Evolutionary conservation across 2,888 invertebrate species (phyloP).

Genomic region (Drosophila rubida): DNA sequence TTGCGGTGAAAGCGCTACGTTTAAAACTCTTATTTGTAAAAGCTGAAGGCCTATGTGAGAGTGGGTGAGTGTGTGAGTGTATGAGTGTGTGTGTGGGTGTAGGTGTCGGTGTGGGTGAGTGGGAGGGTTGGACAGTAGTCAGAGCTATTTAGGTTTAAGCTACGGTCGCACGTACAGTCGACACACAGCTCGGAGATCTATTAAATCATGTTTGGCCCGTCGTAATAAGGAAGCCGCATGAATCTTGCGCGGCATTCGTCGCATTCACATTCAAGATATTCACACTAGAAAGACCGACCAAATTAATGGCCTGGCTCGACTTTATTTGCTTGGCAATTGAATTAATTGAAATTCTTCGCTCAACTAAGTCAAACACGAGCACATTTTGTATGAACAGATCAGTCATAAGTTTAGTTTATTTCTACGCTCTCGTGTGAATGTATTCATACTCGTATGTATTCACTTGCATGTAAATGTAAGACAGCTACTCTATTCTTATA

Average conservation of each 20-base stretch:
- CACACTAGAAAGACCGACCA: slow-evolving; percentile 46
- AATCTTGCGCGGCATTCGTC: slow-evolving; percentile 9
- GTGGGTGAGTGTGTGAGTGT: background rate
- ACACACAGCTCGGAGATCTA: slow-evolving; percentile 32
- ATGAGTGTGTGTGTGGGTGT: slow-evolving; percentile 8
- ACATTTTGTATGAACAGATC: slow-evolving; percentile 11
- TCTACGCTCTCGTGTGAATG: background rate
- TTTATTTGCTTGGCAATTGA: slow-evolving; percentile 75
- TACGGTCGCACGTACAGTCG: slow-evolving; percentile 1
- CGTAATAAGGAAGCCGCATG: slow-evolving; percentile 73
- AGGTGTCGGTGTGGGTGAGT: slow-evolving; percentile 6
- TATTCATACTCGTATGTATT: background rate
- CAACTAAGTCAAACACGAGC: slow-evolving; percentile 61
- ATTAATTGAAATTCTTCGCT: slow-evolving; percentile 82
- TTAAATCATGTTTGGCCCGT: slow-evolving; percentile 68
- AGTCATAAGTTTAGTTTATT: slow-evolving; percentile 35
- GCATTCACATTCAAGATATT: slow-evolving; percentile 52
- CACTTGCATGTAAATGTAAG: slow-evolving; percentile 13
- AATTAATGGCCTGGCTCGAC: slow-evolving; percentile 47
- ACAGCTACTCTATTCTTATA: slow-evolving; percentile 14
- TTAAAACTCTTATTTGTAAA: slow-evolving; percentile 58
- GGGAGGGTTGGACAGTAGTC: slow-evolving; percentile 33
- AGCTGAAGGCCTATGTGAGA: slow-evolving; percentile 27
- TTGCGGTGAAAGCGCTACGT: slow-evolving; percentile 71
- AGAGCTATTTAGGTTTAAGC: slow-evolving; percentile 69